These are phyloP conservation scores for Tillus elongatus DNA, from an alignment of 2,888 invertebrate genomes.

Conservation along the genomic window DNA sequence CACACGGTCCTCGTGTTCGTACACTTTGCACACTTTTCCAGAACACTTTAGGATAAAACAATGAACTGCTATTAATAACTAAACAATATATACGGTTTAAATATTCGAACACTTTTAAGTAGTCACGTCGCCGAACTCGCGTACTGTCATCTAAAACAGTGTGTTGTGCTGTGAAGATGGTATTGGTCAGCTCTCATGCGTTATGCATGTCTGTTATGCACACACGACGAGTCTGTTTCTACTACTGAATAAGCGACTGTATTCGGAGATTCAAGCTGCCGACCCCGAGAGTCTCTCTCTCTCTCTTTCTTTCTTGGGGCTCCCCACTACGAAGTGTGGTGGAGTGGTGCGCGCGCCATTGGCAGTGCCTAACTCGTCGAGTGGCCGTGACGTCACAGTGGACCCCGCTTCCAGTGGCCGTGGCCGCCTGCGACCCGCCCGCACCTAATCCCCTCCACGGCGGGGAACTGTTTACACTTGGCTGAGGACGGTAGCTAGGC, in stretches of 20 bases:
- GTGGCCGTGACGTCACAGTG: conserved; percentile 35
- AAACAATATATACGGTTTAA: too few relatives aligned
- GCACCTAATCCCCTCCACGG: conserved; percentile 30
- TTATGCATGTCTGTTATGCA: conserved; percentile 45
- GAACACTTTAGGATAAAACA: too few relatives aligned
- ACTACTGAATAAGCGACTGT: conserved; percentile 50
- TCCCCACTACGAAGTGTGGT: conserved; percentile 44
- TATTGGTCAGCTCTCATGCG: conserved; percentile 47
- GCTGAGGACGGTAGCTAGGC: conserved; percentile 43
- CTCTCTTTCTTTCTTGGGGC: conserved; percentile 26
- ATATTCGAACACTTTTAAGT: too few relatives aligned
- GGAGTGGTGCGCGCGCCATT: conserved; percentile 39
- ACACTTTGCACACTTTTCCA: conserved; percentile 36
- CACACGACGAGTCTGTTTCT: conserved; percentile 48
- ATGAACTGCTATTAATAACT: too few relatives aligned
- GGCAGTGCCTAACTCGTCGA: conserved; percentile 36
- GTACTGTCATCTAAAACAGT: conserved; percentile 1
- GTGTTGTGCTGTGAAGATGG: too few relatives aligned
- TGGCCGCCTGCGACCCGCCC: conserved; percentile 29
- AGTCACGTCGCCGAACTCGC: conserved; percentile 14
- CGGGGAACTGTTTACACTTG: conserved; percentile 44
- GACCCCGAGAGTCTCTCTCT: conserved; percentile 24
- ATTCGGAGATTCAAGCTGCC: conserved; percentile 22
- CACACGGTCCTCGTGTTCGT: conserved; percentile 36
- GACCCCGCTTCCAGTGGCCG: conserved; percentile 31